Base-by-base conservation (phyloP, 2,888 invertebrate genomes). In the Drosophila fungiperda region DNA sequence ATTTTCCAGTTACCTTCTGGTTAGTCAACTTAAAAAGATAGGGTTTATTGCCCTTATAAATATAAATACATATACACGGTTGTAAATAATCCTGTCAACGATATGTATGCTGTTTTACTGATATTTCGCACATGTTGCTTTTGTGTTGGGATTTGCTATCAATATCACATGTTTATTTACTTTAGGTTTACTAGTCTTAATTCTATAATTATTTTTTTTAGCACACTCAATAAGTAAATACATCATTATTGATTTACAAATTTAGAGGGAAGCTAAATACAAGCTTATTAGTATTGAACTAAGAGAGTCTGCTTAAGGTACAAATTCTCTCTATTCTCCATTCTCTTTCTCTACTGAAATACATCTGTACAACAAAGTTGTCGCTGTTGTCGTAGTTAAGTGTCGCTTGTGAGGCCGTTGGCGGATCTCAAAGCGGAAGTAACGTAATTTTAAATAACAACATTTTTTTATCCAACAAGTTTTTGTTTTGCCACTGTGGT, bases 391-490 rank as follows among this genome's bases (percentile, higher is more conserved):
- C 45, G 20, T 20, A 20, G 45, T 45, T 45, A 7, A 20, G 26
- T 20, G 45, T 45, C 20, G 20, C 54, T 54, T 53, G 38, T 53
- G 54, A n/a, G 52, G 48, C 26, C 50, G 42, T 52, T 72, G 67
- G 73, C 74, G 68, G 71, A 76, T 72, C 72, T 69, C 52, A 67
- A 63, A 69, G 57, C 80, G 80, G 80, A 80, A 80, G 80, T 80
- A 80, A 73, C 71, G 70, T 73, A 80, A 80, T 80, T 76, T 71
- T 29, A 61, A 33, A 60, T 76, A 76, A 80, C 52, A 68, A 67
- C 54, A 61, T 59, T 59, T 72, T 67, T 49, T 20, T 54, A 61
- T 38, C 55, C 54, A 32, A 67, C 73, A 57, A 73, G 36, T 61
- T 73, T 73, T 63, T 40, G 50, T 53, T n/a, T 59, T 69, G 70